Base-by-base conservation (phyloP, 2,113 vertebrate genomes). In the Gasterosteus nipponicus region DNA sequence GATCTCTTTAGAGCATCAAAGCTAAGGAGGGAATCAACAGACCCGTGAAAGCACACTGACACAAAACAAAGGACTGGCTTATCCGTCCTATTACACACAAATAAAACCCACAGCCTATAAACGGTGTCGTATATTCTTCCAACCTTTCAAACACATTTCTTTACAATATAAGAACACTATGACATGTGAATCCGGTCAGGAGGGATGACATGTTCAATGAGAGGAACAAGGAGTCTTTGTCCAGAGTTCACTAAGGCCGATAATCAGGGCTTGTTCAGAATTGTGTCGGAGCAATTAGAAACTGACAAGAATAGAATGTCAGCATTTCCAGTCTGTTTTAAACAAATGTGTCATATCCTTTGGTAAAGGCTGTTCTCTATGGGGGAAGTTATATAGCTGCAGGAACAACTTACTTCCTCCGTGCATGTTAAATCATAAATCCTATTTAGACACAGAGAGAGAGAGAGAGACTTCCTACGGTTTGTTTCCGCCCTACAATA, bases 361-460 rank as follows among this genome's bases (percentile, higher is more conserved):
- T 19, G 69, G 60, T 86, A 69, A 80, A 64, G 83, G 67, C 53
- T 76, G 75, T 75, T 82, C 49, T 84, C 77, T 19, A 29, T 47
- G 42, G 63, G 70, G 87, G 90, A 92, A 90, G 89, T 87, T 51
- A 62, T 86, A 77, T 82, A 86, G 73, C 82, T 83, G 88, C 71
- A 78, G 86, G 84, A 88, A 82, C 49, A 80, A 80, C 73, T 77
- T 54, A 89, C 89, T 91, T 92, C 90, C 90, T 89, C 82, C 84
- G 58, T 86, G 60, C 63, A 72, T 61, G 49, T 61, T 77, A 69
- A 78, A 78, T 75, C 74, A 87, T 85, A 77, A 86, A 77, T 85
- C 74, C 66, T 64, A 73, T 82, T 84, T 68, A 87, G 70, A 80
- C 38, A 65, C n/a, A 57, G 38, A 65, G 84, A 66, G 41, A 59